phyloP scores from a whole-genome alignment of 2,113 vertebrate genomes.

The Scomber colias region DNA sequence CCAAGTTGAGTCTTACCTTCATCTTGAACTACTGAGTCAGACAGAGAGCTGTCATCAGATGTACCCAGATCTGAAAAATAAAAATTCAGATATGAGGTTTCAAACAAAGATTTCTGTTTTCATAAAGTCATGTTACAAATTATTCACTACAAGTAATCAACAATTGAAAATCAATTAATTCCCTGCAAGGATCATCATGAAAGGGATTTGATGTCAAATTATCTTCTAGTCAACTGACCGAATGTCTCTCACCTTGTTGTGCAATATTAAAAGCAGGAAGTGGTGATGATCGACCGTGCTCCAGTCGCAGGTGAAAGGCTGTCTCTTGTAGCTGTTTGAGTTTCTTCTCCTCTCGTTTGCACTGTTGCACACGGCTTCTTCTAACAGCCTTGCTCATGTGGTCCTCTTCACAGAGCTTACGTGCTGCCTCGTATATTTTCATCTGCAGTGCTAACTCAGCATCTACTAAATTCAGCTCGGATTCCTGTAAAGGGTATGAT shows the following conservation, averaged over 20 bases:
- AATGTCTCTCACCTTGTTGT: constrained; percentile 64
- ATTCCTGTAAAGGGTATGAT: constrained; percentile 79
- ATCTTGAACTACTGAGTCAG: constrained; percentile 86
- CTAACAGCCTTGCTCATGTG: constrained; percentile 86
- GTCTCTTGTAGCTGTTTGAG: constrained; percentile 87
- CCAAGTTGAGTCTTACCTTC: constrained; percentile 84
- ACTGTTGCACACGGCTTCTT: constrained; percentile 85
- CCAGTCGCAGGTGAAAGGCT: constrained; percentile 82
- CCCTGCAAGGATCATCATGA: not conserved
- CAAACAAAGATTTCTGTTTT: not conserved
- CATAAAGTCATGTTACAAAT: not conserved
- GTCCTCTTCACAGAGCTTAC: constrained; percentile 86
- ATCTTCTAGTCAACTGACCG: not conserved
- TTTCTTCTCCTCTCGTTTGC: constrained; percentile 88
- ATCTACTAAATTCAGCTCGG: constrained; percentile 85
- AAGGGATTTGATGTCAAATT: not conserved
- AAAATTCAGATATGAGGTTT: not conserved
- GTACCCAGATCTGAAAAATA: constrained; percentile 80
- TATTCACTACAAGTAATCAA: not conserved
- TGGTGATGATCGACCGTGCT: constrained; percentile 75
- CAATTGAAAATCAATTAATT: not conserved
- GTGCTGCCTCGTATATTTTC: constrained; percentile 90
- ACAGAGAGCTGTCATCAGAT: constrained; percentile 90
- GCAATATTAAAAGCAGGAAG: constrained; percentile 72
- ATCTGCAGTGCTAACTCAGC: constrained; percentile 90